These are phyloP conservation scores for Rhadinocentrus ornatus DNA, from an alignment of 2,797 vertebrate genomes.

Conservation along the genomic window DNA sequence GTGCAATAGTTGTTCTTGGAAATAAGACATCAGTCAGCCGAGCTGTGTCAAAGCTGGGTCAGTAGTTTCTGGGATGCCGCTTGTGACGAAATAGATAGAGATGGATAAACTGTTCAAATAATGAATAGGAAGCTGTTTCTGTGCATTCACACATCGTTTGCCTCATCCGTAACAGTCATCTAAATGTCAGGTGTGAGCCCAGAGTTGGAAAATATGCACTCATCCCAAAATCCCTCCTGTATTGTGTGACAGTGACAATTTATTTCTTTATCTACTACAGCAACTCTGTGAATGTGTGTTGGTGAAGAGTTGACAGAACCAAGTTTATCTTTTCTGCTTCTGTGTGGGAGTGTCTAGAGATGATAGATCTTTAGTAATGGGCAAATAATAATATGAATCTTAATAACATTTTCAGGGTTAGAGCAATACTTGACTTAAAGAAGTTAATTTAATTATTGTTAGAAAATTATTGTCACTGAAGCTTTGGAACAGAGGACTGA, in stretches of 20 bases:
- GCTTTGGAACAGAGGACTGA: too few species aligned
- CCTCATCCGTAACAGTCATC: constrained; percentile 11
- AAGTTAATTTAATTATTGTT: too few species aligned
- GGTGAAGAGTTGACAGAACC: constrained; percentile 33
- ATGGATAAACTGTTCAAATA: constrained; percentile 33
- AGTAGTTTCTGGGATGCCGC: constrained; percentile 43
- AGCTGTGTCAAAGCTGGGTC: constrained; percentile 50
- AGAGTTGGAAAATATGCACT: constrained; percentile 23
- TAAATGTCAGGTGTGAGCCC: constrained; percentile 35
- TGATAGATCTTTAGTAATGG: constrained; percentile 13
- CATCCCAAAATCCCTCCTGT: constrained; percentile 29
- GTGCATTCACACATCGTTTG: constrained; percentile 32
- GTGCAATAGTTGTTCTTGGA: constrained; percentile 22
- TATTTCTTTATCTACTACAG: constrained; percentile 8
- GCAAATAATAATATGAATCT: not conserved
- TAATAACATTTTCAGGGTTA: constrained; percentile 1
- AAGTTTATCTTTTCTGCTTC: constrained; percentile 24
- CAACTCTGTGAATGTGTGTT: constrained; percentile 21
- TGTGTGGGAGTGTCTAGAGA: constrained; percentile 19
- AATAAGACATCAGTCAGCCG: constrained; percentile 32
- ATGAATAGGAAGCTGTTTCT: constrained; percentile 33
- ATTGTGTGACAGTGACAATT: constrained; percentile 27
- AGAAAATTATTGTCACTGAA: too few species aligned
- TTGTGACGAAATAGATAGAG: constrained; percentile 25
- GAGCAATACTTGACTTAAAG: too few species aligned